Conservation (phyloP, 2,888 invertebrate species). For the Agonopterix alstromeriana region DNA sequence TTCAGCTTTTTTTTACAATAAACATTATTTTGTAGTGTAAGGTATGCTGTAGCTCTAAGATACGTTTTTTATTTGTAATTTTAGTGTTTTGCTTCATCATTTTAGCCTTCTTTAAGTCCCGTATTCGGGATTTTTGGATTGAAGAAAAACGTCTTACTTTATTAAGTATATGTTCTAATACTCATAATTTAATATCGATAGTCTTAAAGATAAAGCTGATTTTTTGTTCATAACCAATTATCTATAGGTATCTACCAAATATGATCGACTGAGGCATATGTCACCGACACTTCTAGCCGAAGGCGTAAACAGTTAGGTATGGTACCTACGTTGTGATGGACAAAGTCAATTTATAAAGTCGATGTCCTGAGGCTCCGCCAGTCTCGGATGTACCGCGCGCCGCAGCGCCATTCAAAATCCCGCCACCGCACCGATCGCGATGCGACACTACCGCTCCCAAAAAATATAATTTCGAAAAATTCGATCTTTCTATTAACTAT, state of each 20-base stretch:
- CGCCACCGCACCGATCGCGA: slow-evolving; percentile 57
- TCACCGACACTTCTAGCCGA: slow-evolving; percentile 23
- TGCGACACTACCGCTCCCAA: slow-evolving; percentile 57
- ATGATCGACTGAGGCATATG: slow-evolving; percentile 4
- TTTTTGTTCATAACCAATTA: slow-evolving; percentile 1
- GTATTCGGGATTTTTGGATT: no score
- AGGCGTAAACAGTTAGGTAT: slow-evolving; percentile 45
- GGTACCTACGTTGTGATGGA: slow-evolving; percentile 32
- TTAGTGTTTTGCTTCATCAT: no score
- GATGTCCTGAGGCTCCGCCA: slow-evolving; percentile 67
- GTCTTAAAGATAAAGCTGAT: background rate
- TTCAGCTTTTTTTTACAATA: no score
- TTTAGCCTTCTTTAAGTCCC: no score
- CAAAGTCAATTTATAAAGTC: slow-evolving; percentile 72
- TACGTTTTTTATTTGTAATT: no score
- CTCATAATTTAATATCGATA: no score
- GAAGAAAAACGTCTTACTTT: no score
- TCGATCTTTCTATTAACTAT: slow-evolving; percentile 40
- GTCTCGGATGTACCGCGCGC: slow-evolving; percentile 53
- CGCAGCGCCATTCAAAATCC: slow-evolving; percentile 56
- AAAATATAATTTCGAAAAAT: slow-evolving; percentile 43
- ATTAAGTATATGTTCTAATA: no score
- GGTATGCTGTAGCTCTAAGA: no score
- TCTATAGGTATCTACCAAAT: background rate
- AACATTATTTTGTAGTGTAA: no score